Conservation (phyloP, 2,113 vertebrate genomes). For the Saccopteryx leptura region DNA sequence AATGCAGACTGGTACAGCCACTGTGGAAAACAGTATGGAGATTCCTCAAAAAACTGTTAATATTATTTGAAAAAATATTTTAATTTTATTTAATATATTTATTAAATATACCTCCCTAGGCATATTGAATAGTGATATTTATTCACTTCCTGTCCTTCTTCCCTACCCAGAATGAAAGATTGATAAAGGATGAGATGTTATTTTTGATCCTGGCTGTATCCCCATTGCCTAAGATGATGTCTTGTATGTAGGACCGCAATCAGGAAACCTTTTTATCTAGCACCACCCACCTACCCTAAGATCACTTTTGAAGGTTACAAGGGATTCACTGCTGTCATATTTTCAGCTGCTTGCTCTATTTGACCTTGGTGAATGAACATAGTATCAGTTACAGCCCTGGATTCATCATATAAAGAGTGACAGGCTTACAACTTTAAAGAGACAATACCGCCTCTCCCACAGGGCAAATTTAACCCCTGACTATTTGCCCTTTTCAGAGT, state of each 20-base stretch:
- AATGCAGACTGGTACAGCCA: too few relatives aligned
- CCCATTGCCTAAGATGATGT: neutral
- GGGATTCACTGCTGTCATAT: neutral
- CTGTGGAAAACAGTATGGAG: too few relatives aligned
- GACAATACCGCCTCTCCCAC: neutral
- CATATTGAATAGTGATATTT: neutral
- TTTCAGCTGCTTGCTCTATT: neutral
- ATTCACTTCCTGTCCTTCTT: neutral
- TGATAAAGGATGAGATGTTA: neutral
- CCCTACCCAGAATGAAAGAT: neutral
- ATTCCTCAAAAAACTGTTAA: too few relatives aligned
- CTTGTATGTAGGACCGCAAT: neutral
- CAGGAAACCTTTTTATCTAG: neutral
- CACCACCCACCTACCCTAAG: neutral
- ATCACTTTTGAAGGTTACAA: neutral
- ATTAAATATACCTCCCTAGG: neutral
- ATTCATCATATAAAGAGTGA: neutral
- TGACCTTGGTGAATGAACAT: neutral
- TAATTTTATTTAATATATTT: neutral
- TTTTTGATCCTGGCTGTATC: neutral
- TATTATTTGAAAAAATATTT: neutral
- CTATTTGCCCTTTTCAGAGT: neutral
- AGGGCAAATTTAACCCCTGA: neutral
- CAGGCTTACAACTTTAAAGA: neutral
- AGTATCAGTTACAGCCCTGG: neutral